Percentiles rank a stretch among this genome's conserved stretches.
Conservation (phyloP, 1,140 invertebrate genomes). For the Lerema accius region DNA sequence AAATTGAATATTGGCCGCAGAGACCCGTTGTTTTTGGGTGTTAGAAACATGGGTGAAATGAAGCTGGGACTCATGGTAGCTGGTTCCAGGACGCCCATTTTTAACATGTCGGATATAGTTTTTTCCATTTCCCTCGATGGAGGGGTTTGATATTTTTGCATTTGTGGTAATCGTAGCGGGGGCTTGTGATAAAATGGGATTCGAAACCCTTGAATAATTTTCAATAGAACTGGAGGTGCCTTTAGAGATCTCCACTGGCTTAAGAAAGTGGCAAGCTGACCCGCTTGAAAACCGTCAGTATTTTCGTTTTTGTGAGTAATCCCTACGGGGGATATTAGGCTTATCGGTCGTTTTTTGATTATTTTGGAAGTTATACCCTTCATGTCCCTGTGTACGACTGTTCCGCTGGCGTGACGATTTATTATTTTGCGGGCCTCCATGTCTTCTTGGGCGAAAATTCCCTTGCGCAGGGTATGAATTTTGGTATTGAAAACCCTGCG, state of each 20-base stretch:
- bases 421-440: no score
- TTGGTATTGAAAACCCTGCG: no score
- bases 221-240: neutral
- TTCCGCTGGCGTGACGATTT: no score
- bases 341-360: no score
- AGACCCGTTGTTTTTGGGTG: neutral
- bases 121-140: neutral
- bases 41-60: conserved; percentile 5
- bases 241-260: neutral
- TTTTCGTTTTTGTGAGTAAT: neutral
- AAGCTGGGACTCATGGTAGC: neutral
- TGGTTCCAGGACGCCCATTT: conserved; percentile 3
- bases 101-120: neutral
- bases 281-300: neutral
- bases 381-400: no score
- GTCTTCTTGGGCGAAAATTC: no score
- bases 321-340: no score
- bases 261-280: neutral
- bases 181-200: neutral
- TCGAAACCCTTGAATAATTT: neutral
- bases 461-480: no score
- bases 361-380: no score
- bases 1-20: conserved; percentile 8
- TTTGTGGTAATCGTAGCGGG: neutral
- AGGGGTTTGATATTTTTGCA: neutral